Evolutionary conservation across 1,140 invertebrate species (phyloP), one percentile per base, ranked within the genome.

Genomic region (Aphelenchoides besseyi): DNA sequence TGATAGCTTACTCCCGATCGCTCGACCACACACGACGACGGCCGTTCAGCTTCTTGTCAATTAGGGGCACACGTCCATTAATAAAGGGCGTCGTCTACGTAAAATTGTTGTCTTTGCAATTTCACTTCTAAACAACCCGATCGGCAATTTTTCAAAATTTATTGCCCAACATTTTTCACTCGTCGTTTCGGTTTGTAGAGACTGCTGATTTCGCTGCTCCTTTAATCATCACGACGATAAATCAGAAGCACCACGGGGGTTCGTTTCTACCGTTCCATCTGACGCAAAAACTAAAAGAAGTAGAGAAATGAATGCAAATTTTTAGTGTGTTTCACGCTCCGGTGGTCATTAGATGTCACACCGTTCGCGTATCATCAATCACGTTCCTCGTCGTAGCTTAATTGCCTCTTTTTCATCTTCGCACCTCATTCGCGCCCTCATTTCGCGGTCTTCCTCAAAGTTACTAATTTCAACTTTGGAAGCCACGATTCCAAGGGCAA

Each of bases 61-160:
- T n/a, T n/a, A n/a, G 41, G 41, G 41, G 41, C n/a, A n/a, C n/a
- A n/a, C 41, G 41, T 48, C 41, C 41, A 48, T 48, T 48, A 48
- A 48, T 48, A 48, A 48, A 48, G 23, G 12, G 41, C 12, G n/a
- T 12, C 41, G 41, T 48, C 41, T 48, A 23, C 23, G 41, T 23
- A 23, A 23, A 23, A 23, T 12, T 48, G 41, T 48, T 48, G 41
- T 48, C 23, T 48, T 48, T 16, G 41, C 41, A 23, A 23, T 23
- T 48, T 12, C 41, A 12, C 41, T 48, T 12, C 41, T 23, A 12
- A 23, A 48, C 41, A 23, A 48, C 12, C 41, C 12, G 41, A n/a
- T n/a, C 41, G 41, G 41, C 41, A 48, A 48, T 48, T 48, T 23
- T 48, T 48, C 41, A 48, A 48, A 48, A 48, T 23, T 48, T 48